These are phyloP conservation scores for Brachionichthys hirsutus DNA, from an alignment of 2,113 vertebrate genomes.

Conservation along the genomic window DNA sequence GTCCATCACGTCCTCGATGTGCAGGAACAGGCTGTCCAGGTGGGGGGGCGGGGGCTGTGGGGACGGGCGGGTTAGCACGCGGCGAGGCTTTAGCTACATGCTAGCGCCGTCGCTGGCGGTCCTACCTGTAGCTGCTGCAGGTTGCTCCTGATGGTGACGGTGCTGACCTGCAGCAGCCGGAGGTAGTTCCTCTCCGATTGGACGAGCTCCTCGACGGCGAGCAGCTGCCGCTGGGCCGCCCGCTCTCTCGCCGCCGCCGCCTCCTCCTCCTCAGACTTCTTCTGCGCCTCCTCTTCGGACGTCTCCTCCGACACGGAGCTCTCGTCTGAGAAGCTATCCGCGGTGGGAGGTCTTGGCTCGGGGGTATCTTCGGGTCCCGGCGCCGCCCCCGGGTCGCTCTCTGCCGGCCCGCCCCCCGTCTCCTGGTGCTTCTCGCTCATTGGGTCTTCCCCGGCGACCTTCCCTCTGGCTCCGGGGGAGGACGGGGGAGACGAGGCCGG, in stretches of 20 bases:
- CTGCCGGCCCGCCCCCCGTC: background rate
- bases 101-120: no score
- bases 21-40: slow-evolving; percentile 87
- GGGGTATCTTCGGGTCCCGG: background rate
- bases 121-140: slow-evolving; percentile 79
- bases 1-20: slow-evolving; percentile 83
- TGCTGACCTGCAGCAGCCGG: slow-evolving; percentile 79
- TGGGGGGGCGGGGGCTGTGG: slow-evolving; percentile 81
- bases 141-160: slow-evolving; percentile 78
- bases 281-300: slow-evolving; percentile 32
- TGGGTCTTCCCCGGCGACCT: background rate
- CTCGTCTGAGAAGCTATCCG: slow-evolving; percentile 42
- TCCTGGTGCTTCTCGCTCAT: background rate
- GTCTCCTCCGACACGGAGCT: slow-evolving; percentile 16
- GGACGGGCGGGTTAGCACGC: background rate
- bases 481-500: slow-evolving; percentile 9
- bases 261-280: slow-evolving; percentile 56
- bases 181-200: slow-evolving; percentile 87
- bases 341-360: slow-evolving; percentile 2
- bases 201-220: slow-evolving; percentile 85
- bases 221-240: slow-evolving; percentile 77
- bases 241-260: slow-evolving; percentile 59
- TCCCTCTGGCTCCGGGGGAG: slow-evolving; percentile 15
- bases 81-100: no score
- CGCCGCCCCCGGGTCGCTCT: slow-evolving; percentile 22